phyloP scores from a whole-genome alignment of 2,888 invertebrate species.

The Chymomyza amoena region DNA sequence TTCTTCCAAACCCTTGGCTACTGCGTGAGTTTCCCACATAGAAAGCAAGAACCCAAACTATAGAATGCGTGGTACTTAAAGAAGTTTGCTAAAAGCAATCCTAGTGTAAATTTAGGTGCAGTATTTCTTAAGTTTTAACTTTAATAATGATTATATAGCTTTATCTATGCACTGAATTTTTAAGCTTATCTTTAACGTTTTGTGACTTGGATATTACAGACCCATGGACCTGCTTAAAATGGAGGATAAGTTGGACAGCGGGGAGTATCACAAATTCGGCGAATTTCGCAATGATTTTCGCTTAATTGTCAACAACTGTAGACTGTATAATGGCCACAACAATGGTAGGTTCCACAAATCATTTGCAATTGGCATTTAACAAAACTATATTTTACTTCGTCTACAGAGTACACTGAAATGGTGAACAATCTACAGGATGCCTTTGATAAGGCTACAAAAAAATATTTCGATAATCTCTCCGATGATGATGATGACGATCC shows the following conservation, averaged over 20 bases:
- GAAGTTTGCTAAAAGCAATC: no score
- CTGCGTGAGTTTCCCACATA: no score
- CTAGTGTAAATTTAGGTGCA: no score
- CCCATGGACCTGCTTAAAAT: slow-evolving; percentile 94
- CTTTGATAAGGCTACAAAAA: slow-evolving; percentile 89
- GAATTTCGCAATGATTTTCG: slow-evolving; percentile 94
- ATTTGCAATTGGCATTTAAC: background rate
- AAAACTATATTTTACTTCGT: slow-evolving; percentile 12
- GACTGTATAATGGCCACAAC: slow-evolving; percentile 94
- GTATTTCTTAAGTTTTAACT: no score
- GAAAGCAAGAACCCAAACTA: no score
- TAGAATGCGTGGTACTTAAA: no score
- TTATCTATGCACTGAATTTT: no score
- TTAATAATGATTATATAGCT: no score
- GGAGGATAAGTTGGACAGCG: slow-evolving; percentile 91
- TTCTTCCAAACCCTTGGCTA: no score
- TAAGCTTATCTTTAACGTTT: background rate
- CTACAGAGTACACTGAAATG: slow-evolving; percentile 92
- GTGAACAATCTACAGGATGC: slow-evolving; percentile 89
- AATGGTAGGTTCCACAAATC: slow-evolving; percentile 84
- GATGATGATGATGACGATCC: slow-evolving; percentile 91
- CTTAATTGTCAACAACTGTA: slow-evolving; percentile 94
- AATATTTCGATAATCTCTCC: slow-evolving; percentile 89
- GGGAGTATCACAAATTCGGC: slow-evolving; percentile 87
- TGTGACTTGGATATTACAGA: slow-evolving; percentile 67